A percentile compares a stretch with the other conserved stretches of the same genome.
Conservation (phyloP, 64 coral and sea anemone genomes). For the Dendronephthya gigantea region DNA sequence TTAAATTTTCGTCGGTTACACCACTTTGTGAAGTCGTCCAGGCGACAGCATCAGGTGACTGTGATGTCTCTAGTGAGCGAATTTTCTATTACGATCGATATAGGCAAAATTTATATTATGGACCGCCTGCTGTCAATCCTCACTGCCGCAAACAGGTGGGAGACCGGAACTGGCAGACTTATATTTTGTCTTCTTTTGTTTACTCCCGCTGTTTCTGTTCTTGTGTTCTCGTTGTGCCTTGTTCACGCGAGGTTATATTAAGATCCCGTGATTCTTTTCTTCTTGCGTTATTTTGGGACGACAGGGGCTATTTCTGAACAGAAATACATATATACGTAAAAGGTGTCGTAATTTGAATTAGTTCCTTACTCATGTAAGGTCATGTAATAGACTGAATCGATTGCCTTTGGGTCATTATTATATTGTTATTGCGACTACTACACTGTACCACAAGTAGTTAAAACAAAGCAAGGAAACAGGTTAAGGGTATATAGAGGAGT, state of each 20-base stretch:
- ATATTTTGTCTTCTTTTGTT: slow-evolving; percentile 18
- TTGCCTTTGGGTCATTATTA: neutral
- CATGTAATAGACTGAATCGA: neutral
- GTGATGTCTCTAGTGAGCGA: neutral
- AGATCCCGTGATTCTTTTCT: neutral
- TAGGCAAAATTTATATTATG: neutral
- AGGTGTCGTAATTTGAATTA: neutral
- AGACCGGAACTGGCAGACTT: neutral
- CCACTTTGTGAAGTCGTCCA: neutral
- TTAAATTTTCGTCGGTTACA: neutral
- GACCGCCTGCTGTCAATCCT: neutral
- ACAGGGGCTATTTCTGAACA: neutral
- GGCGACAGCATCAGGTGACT: neutral
- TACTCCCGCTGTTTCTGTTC: neutral
- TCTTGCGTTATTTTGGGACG: neutral
- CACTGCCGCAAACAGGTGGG: slow-evolving; percentile 15
- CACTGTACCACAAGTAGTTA: neutral
- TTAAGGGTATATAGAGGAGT: no score
- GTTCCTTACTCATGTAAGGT: neutral
- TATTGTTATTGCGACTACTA: neutral
- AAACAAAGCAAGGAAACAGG: neutral
- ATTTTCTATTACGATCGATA: neutral
- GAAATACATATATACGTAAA: neutral
- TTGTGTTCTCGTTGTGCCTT: neutral
- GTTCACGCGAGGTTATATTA: neutral